These are phyloP conservation scores for Lasioglossum marginatum DNA, from an alignment of 2,888 invertebrate genomes.

Conservation along the genomic window DNA sequence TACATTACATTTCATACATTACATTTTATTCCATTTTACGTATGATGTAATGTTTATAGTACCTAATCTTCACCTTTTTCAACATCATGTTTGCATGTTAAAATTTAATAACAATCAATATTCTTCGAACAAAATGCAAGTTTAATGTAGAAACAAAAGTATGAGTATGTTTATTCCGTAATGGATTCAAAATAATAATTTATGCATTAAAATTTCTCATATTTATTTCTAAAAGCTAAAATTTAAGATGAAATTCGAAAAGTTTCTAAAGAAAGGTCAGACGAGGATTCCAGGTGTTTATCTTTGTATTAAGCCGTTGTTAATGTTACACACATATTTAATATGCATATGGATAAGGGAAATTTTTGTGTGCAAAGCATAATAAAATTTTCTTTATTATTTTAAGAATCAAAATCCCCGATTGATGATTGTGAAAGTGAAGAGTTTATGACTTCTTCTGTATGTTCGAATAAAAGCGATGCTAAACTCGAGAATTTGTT, in stretches of 20 bases:
- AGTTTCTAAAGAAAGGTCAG: neutral
- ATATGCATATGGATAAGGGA: neutral
- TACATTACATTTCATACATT: neutral
- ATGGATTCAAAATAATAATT: neutral
- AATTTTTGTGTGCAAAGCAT: neutral
- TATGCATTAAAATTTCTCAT: neutral
- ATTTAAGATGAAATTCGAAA: neutral
- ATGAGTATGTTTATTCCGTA: neutral
- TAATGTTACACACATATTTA: neutral
- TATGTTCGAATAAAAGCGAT: slow-evolving; percentile 86
- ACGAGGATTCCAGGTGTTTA: neutral
- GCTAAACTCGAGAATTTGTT: slow-evolving; percentile 88
- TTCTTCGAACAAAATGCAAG: too few relatives aligned
- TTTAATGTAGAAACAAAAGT: too few relatives aligned
- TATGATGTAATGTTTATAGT: neutral
- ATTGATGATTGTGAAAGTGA: slow-evolving; percentile 40
- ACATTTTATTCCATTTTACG: neutral
- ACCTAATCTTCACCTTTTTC: neutral
- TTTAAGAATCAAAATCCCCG: slow-evolving; percentile 56
- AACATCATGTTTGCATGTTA: neutral
- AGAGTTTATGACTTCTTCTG: slow-evolving; percentile 85
- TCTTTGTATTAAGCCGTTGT: neutral
- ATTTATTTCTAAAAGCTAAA: neutral
- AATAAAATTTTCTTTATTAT: slow-evolving; percentile 36
- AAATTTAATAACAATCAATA: too few relatives aligned